These are phyloP conservation scores for Drosophila kikkawai DNA, from an alignment of 1,140 invertebrate species.

Conservation along the genomic window DNA sequence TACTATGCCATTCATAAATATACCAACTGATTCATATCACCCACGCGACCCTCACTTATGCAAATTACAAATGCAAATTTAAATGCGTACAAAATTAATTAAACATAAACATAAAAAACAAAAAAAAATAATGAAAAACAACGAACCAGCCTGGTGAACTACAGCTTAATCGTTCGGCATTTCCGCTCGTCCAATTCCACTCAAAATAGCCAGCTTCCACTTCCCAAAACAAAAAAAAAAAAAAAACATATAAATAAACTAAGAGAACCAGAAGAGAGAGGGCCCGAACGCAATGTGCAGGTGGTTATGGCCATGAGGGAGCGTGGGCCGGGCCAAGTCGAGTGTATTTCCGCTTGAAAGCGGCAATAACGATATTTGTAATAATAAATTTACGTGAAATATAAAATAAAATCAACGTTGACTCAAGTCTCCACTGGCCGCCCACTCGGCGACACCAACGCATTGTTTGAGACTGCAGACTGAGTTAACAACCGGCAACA, in stretches of 20 bases:
- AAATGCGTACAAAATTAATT: conserved; percentile 46
- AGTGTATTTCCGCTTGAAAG: conserved; percentile 82
- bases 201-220: conserved; percentile 72
- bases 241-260: conserved; percentile 19
- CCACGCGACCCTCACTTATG: conserved; percentile 63
- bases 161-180: conserved; percentile 76
- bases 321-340: conserved; percentile 70
- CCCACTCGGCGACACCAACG: conserved; percentile 51
- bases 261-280: conserved; percentile 49
- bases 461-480: conserved; percentile 28
- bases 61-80: conserved; percentile 51
- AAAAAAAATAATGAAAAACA: conserved; percentile 5
- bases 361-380: conserved; percentile 81
- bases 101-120: conserved; percentile 34
- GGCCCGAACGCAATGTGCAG: conserved; percentile 62
- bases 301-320: conserved; percentile 61
- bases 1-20: conserved; percentile 59
- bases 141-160: conserved; percentile 53
- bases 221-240: conserved; percentile 40
- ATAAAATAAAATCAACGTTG: conserved; percentile 79
- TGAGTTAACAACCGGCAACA: conserved; percentile 29
- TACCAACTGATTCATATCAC: conserved; percentile 56
- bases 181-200: conserved; percentile 69
- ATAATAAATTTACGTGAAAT: conserved; percentile 82
- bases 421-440: conserved; percentile 38